Evolutionary conservation across 2,113 vertebrate genomes (phyloP), one percentile per base, ranked within the genome.

Genomic region (Myotis lucifugus): DNA sequence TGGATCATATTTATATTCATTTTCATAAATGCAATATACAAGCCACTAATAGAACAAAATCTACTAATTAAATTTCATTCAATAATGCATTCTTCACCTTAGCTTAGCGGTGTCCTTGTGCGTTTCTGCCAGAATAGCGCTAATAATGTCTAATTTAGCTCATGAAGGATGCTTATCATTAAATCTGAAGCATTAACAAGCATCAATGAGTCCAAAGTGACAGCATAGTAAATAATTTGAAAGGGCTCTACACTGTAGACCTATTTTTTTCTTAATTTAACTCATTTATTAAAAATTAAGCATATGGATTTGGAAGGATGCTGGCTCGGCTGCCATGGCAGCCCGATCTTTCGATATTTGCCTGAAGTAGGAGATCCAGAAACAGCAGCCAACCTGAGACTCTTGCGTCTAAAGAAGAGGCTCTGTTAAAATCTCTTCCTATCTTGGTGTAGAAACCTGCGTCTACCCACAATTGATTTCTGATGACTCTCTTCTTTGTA

Each of bases 101-200:
- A 98, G 98, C 98, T 98, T 98, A 98, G 97, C 93, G 9, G 81
- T 98, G 98, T 98, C 98, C 98, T 98, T 98, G 97, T 97, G 96
- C 91, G 54, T 98, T 98, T 98, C 98, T 98, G 97, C 97, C 97
- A 95, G 97, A 85, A 97, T 96, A 90, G 96, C 95, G 97, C 97
- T 98, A 98, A 98, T 98, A 98, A 98, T 98, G 96, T 98, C 98
- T 98, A 98, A 98, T 98, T 98, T 98, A 98, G 97, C 98, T 98
- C 98, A 97, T 97, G 98, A 98, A 98, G 98, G 96, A 97, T 97
- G 97, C 98, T 98, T 98, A 98, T 98, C 98, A 97, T 98, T 98
- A 98, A 97, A 98, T 98, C 97, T 97, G 93, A 98, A 98, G 98
- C 98, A 98, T 98, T 98, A 98, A 96, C 92, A 46, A 73, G 74